phyloP scores from a whole-genome alignment of 2,113 vertebrate species.

The Scartelaos histophorus region DNA sequence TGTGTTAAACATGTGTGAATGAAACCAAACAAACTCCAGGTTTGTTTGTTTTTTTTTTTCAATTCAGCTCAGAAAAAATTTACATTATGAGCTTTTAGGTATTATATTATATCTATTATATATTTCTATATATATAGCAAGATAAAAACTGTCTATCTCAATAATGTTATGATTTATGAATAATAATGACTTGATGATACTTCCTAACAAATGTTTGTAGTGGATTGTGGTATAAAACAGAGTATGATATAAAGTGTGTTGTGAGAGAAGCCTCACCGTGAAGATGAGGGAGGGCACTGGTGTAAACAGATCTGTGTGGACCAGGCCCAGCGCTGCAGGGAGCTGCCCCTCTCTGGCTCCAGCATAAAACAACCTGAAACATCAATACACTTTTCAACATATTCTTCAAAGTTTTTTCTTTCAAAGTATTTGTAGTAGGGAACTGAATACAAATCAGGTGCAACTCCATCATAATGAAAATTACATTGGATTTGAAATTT shows the following conservation, averaged over 20 bases:
- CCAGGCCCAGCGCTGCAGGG: slow-evolving; percentile 73
- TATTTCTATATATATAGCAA: too few species aligned
- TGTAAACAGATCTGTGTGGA: slow-evolving; percentile 77
- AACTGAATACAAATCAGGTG: not conserved
- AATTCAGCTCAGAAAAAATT: too few species aligned
- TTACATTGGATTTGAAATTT: not conserved
- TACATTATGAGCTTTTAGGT: too few species aligned
- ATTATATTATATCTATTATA: too few species aligned
- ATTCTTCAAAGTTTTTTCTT: not conserved
- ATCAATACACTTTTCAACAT: not conserved
- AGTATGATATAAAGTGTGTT: not conserved
- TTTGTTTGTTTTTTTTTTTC: too few species aligned
- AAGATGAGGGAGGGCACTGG: slow-evolving; percentile 78
- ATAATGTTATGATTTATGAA: too few species aligned
- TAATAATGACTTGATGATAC: too few species aligned
- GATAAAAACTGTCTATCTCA: too few species aligned
- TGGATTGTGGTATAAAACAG: not conserved
- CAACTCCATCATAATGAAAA: not conserved
- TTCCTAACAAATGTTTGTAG: too few species aligned
- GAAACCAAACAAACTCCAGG: too few species aligned
- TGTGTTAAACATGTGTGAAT: too few species aligned
- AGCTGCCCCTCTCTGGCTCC: slow-evolving; percentile 77
- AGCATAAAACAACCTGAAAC: slow-evolving; percentile 73
- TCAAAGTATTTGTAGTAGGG: not conserved
- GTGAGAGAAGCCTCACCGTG: slow-evolving; percentile 63